A percentile compares a stretch with the other conserved stretches of the same genome.
These are phyloP conservation scores for Crocidura indochinensis DNA, from an alignment of 2,797 vertebrate genomes.

Conservation along the genomic window DNA sequence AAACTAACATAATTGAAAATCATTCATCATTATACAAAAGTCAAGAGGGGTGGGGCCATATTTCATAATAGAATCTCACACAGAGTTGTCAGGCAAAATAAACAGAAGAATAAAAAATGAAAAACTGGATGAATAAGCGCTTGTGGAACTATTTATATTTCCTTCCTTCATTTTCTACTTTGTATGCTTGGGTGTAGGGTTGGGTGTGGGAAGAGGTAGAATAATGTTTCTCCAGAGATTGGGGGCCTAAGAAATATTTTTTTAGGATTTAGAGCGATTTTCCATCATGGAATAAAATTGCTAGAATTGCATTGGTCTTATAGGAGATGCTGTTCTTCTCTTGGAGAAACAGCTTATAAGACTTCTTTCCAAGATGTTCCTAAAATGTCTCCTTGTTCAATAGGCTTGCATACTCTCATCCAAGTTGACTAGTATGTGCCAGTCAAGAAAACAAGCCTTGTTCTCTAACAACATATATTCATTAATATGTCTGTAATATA, in stretches of 20 bases:
- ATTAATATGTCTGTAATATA: no score
- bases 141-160: neutral
- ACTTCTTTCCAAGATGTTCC: accelerated
- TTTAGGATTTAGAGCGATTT: neutral
- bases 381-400: neutral
- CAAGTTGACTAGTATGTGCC: no score
- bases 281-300: neutral
- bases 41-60: neutral
- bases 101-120: no score
- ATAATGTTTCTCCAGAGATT: neutral
- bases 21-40: neutral
- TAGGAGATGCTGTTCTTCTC: accelerated
- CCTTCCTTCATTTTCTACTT: neutral
- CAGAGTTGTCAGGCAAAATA: neutral
- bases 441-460: neutral
- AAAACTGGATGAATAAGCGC: neutral
- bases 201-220: no score
- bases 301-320: neutral
- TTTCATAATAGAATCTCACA: neutral
- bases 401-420: neutral
- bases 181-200: neutral
- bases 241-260: neutral
- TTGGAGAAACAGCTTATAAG: neutral
- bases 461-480: neutral
- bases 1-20: neutral